Percentiles rank a stretch among this genome's conserved stretches.
Conservation (phyloP, 1,140 invertebrate species). For the Danaus plexippus region DNA sequence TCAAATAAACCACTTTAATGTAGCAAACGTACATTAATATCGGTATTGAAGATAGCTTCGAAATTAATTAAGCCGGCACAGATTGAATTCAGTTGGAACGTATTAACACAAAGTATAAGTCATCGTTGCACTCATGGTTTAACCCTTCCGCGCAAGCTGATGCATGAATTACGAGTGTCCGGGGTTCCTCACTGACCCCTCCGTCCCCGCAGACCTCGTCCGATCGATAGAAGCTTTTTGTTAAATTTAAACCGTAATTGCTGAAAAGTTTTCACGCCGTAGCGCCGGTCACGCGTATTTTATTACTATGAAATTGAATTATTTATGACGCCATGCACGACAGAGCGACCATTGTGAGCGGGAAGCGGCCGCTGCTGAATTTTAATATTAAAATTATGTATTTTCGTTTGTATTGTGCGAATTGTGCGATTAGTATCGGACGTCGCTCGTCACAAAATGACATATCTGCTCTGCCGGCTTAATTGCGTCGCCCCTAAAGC, state of each 20-base stretch:
- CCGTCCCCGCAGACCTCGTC: slow-evolving; percentile 30
- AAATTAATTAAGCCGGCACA: slow-evolving; percentile 54
- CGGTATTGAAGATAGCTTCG: slow-evolving; percentile 26
- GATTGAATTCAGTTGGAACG: slow-evolving; percentile 50
- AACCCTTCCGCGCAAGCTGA: slow-evolving; percentile 69
- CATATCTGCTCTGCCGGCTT: slow-evolving; percentile 61
- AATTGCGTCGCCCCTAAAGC: slow-evolving; percentile 65
- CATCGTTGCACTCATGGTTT: slow-evolving; percentile 57
- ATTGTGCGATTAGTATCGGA: slow-evolving; percentile 51
- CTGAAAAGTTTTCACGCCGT: slow-evolving; percentile 70
- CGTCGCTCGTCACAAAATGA: slow-evolving; percentile 57
- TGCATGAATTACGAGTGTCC: slow-evolving; percentile 64
- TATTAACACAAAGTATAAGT: slow-evolving; percentile 66
- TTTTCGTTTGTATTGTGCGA: slow-evolving; percentile 29
- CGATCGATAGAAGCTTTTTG: slow-evolving; percentile 64
- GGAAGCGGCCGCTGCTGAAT: slow-evolving; percentile 49
- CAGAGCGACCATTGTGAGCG: slow-evolving; percentile 55
- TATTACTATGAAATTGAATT: slow-evolving; percentile 72
- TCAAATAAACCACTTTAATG: slow-evolving; percentile 28
- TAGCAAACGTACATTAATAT: slow-evolving; percentile 20
- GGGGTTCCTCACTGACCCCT: slow-evolving; percentile 36
- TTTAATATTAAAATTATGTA: slow-evolving; percentile 68
- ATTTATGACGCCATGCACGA: slow-evolving; percentile 63
- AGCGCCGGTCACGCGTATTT: slow-evolving; percentile 67
- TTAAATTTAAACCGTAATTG: slow-evolving; percentile 69